Evolutionary conservation across 1,140 invertebrate species (phyloP), one percentile per base, ranked within the genome.

Genomic region (Apocrypta bakeri): DNA sequence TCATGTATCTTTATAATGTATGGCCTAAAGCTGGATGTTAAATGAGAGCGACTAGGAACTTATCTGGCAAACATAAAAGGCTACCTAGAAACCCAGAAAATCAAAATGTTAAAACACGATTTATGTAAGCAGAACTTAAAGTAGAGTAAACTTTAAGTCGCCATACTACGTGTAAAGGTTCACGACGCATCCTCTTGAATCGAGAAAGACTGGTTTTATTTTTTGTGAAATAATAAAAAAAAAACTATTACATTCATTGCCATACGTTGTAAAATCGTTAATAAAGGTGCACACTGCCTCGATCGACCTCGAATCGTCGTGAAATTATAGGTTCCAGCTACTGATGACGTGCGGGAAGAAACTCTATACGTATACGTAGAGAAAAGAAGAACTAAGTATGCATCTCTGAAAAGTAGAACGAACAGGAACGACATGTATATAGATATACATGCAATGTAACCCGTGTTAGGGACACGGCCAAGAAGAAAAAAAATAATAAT

Each of bases 381-480:
- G n/a, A 4, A 56, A 29, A 8, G 31, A 71, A 33, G 68, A 17
- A 31, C 33, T 31, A 29, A 33, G 68, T 29, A 17, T 21, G 37
- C 37, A 40, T 74, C 21, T n/a, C 37, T 31, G 69, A 72, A 48
- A 74, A 74, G 72, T 48, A 48, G 42, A 74, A 24, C 72, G 72
- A 24, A 31, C 14, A 24, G 33, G n/a, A 21, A 11, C 11, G 40
- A 27, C 11, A 48, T n/a, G 21, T 7, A 66, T 66, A 27, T 66
- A 66, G 21, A 27, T 14, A n/a, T 4, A 42, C n/a, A n/a, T n/a
- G n/a, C n/a, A n/a, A n/a, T n/a, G n/a, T n/a, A n/a, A n/a, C n/a
- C n/a, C n/a, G n/a, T n/a, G n/a, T n/a, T n/a, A n/a, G n/a, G n/a
- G n/a, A n/a, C n/a, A n/a, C n/a, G n/a, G n/a, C n/a, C n/a, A n/a